A percentile compares a stretch with the other conserved stretches of the same genome.
These are phyloP conservation scores for Hoplias malabaricus DNA, from an alignment of 2,113 vertebrate genomes.

Conservation along the genomic window DNA sequence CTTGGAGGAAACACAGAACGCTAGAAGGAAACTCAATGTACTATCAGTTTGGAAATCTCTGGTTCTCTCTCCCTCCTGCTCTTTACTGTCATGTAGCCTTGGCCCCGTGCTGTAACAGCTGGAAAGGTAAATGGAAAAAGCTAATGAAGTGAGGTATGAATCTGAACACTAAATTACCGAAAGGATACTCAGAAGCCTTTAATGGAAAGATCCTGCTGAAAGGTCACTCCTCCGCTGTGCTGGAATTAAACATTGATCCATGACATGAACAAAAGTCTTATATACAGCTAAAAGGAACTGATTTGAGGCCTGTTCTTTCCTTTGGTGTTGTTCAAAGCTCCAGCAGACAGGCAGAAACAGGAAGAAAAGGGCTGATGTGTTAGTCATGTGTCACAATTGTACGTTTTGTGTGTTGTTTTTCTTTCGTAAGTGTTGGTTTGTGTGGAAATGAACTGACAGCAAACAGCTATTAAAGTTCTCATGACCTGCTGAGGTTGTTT, in stretches of 20 bases:
- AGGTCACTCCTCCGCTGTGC: background rate
- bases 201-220: background rate
- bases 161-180: background rate
- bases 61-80: background rate
- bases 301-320: background rate
- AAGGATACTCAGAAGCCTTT: background rate
- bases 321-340: background rate
- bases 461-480: constrained; percentile 42
- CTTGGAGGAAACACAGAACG: background rate
- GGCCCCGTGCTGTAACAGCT: background rate
- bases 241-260: background rate
- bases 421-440: constrained; percentile 13
- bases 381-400: background rate
- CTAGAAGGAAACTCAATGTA: background rate
- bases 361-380: background rate
- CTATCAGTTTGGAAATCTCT: background rate
- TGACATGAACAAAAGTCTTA: background rate
- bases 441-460: background rate
- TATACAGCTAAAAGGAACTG: background rate
- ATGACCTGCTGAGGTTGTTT: background rate
- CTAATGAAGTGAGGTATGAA: background rate
- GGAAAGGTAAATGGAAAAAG: background rate
- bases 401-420: constrained; percentile 21
- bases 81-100: background rate
- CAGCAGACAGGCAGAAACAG: background rate